Evolutionary conservation across 2,113 vertebrate species (phyloP).

Genomic region (Ophiodon elongatus): DNA sequence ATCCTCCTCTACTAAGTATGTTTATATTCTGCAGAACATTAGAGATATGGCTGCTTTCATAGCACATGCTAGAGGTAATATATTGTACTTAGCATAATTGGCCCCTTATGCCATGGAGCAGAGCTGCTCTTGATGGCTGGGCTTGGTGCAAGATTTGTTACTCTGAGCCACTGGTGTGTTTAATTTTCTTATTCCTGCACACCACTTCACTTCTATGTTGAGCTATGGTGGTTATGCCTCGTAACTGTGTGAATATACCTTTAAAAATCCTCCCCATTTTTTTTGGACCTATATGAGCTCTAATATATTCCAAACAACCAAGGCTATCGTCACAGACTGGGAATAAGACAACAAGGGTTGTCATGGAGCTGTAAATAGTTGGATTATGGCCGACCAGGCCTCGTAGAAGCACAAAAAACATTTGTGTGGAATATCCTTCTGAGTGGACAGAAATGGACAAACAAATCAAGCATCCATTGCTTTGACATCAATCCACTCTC

Average conservation of each 20-base stretch:
- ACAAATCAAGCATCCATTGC: constrained; percentile 29
- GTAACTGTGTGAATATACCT: constrained; percentile 58
- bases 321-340: constrained; percentile 56
- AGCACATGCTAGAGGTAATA: constrained; percentile 67
- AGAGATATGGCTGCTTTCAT: constrained; percentile 69
- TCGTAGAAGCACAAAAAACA: constrained; percentile 34
- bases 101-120: constrained; percentile 65
- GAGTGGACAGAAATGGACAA: constrained; percentile 14
- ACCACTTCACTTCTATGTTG: constrained; percentile 47
- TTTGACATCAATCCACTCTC: background rate
- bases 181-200: constrained; percentile 52
- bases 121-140: constrained; percentile 52
- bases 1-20: constrained; percentile 50
- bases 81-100: constrained; percentile 74
- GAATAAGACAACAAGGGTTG: constrained; percentile 56
- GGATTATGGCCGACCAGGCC: constrained; percentile 16
- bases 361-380: constrained; percentile 49
- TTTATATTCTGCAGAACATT: constrained; percentile 64
- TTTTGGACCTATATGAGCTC: constrained; percentile 44
- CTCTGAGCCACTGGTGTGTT: constrained; percentile 61
- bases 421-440: constrained; percentile 16
- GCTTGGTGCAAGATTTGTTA: constrained; percentile 49
- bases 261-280: constrained; percentile 52
- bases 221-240: constrained; percentile 51
- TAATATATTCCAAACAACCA: constrained; percentile 55